A percentile compares a stretch with the other conserved stretches of the same genome.
Evolutionary conservation across 92 coral and sea anemone species (phyloP).

Genomic region (Hydrozoanthus gracilis): DNA sequence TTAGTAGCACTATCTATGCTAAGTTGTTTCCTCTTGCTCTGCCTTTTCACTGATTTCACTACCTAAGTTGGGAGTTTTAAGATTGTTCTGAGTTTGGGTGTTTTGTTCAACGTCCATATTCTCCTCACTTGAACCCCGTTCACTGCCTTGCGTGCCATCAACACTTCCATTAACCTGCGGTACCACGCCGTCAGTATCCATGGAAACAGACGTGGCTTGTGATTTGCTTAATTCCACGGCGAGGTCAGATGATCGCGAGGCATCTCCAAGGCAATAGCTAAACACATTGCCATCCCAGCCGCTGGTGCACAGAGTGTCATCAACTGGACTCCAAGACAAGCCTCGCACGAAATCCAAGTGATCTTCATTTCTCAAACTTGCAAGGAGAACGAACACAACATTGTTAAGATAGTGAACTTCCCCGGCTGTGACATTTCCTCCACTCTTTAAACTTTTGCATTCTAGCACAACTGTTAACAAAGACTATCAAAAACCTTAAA

Average conservation of each 20-base stretch:
- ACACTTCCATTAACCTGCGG: conserved; percentile 72
- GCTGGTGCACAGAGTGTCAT: conserved; percentile 89
- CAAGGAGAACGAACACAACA: not conserved
- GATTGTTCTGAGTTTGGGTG: conserved; percentile 1
- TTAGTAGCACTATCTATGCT: not conserved
- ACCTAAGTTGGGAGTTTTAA: conserved; percentile 4
- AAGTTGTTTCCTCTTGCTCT: conserved; percentile 11
- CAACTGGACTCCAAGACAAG: conserved; percentile 96
- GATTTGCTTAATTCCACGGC: conserved; percentile 86
- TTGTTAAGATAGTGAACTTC: too few species aligned
- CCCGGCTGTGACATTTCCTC: too few species aligned
- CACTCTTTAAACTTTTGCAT: too few species aligned
- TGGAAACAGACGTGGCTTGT: conserved; percentile 79
- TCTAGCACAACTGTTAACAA: too few species aligned
- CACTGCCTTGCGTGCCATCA: conserved; percentile 25
- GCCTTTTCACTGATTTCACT: not conserved
- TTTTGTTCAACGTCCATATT: conserved; percentile 77
- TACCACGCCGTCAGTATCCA: conserved; percentile 69
- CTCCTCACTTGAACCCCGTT: conserved; percentile 56
- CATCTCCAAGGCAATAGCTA: conserved; percentile 67
- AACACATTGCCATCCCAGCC: conserved; percentile 95
- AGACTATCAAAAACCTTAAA: too few species aligned
- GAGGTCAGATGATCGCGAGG: conserved; percentile 75
- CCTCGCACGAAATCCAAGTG: conserved; percentile 94
- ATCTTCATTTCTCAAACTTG: conserved; percentile 87